Evolutionary conservation across 2,797 vertebrate species (phyloP).

Genomic region (Cirrhinus molitorella): DNA sequence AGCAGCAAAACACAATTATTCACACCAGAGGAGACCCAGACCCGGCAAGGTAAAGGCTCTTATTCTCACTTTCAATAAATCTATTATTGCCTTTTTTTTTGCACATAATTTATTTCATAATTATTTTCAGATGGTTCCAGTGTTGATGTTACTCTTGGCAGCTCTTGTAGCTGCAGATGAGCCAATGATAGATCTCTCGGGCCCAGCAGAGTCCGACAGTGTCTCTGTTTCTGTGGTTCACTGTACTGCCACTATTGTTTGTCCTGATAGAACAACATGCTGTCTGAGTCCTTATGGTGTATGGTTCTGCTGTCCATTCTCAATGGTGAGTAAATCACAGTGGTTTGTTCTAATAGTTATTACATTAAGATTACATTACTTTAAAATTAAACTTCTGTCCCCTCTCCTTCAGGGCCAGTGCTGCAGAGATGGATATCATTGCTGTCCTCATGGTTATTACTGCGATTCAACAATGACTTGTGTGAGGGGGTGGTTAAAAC

Average conservation of each 20-base stretch:
- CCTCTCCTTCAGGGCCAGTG: slow-evolving; percentile 67
- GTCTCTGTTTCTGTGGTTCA: slow-evolving; percentile 46
- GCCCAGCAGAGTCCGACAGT: slow-evolving; percentile 28
- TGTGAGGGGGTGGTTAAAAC: slow-evolving; percentile 54
- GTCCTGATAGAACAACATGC: slow-evolving; percentile 70
- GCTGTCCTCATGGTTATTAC: slow-evolving; percentile 72
- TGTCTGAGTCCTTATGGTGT: slow-evolving; percentile 68
- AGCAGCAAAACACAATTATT: no score
- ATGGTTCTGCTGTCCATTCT: slow-evolving; percentile 71
- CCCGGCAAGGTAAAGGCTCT: slow-evolving; percentile 62
- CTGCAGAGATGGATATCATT: slow-evolving; percentile 73
- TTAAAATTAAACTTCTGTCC: neutral
- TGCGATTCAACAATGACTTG: slow-evolving; percentile 71
- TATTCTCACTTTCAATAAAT: neutral
- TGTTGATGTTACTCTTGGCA: slow-evolving; percentile 62
- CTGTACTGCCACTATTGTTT: slow-evolving; percentile 62
- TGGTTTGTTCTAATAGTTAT: neutral
- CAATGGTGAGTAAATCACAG: slow-evolving; percentile 64
- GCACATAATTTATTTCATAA: neutral
- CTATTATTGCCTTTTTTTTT: neutral
- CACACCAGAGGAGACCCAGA: neutral
- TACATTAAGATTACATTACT: no score
- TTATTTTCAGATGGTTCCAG: slow-evolving; percentile 56
- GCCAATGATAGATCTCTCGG: neutral
- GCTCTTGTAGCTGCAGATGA: slow-evolving; percentile 57